Percentiles rank a stretch among this genome's conserved stretches.
These are phyloP conservation scores for Remorina albescens DNA, from an alignment of 2,797 vertebrate species.

Conservation along the genomic window DNA sequence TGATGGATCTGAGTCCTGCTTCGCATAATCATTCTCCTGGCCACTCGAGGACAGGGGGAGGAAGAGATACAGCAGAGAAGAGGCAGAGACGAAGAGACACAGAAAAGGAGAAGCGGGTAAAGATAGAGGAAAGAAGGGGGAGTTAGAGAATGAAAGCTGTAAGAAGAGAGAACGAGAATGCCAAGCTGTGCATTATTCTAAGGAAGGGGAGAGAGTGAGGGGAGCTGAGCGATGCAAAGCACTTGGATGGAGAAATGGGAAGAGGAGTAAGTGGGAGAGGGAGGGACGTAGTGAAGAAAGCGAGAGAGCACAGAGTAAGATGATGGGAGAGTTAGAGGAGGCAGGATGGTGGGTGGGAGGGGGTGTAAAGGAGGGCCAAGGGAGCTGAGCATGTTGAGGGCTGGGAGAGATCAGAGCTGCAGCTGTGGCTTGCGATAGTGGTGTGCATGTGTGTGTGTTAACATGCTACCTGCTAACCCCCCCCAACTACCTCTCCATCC, in stretches of 20 bases:
- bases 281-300: background rate
- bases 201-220: constrained; percentile 15
- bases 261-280: background rate
- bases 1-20: constrained; percentile 80
- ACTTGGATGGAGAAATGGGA: constrained; percentile 18
- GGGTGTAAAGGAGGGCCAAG: constrained; percentile 22
- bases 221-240: constrained; percentile 56
- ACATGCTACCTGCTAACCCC: constrained; percentile 35
- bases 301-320: constrained; percentile 15
- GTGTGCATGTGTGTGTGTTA: constrained; percentile 56
- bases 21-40: constrained; percentile 78
- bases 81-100: constrained; percentile 27
- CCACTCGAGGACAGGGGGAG: constrained; percentile 67
- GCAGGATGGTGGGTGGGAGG: background rate
- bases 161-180: constrained; percentile 27
- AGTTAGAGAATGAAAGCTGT: constrained; percentile 50
- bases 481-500: background rate
- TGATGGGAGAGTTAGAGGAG: constrained; percentile 4
- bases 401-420: constrained; percentile 56
- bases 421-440: constrained; percentile 56
- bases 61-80: constrained; percentile 34
- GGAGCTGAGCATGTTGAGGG: constrained; percentile 39
- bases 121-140: constrained; percentile 10
- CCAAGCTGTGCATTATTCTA: constrained; percentile 42
- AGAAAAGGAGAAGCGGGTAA: constrained; percentile 14